Conservation (phyloP, 1,140 invertebrate genomes). For the Drosophila pandora region DNA sequence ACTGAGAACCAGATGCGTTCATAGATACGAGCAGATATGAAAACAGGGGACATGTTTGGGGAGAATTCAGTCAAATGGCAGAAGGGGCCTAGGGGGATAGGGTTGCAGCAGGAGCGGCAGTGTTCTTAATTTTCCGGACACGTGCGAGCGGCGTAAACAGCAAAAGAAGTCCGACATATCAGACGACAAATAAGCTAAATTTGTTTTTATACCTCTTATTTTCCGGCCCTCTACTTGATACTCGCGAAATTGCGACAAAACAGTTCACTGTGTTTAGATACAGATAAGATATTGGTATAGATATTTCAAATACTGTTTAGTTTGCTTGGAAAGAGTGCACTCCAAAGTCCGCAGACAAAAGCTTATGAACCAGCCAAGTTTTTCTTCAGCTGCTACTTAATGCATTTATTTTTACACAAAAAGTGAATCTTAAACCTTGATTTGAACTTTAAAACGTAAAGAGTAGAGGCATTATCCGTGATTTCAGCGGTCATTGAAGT, state of each 20-base stretch:
- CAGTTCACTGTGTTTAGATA: not conserved
- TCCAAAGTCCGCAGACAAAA: no score
- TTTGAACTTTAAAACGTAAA: no score
- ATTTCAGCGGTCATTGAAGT: no score
- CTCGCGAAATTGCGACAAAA: not conserved
- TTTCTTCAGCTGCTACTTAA: no score
- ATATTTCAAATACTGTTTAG: no score
- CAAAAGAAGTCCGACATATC: constrained; percentile 24
- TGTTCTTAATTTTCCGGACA: constrained; percentile 46
- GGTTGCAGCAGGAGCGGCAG: constrained; percentile 4
- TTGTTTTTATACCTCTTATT: constrained; percentile 7
- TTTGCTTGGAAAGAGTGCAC: not conserved
- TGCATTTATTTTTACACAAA: no score
- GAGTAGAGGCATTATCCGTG: no score
- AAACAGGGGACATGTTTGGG: not conserved
- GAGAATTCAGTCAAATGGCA: constrained; percentile 3
- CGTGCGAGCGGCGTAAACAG: constrained; percentile 60
- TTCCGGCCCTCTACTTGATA: not conserved
- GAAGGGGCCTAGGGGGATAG: not conserved
- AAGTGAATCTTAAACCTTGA: no score
- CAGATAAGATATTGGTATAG: no score
- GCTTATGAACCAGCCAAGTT: no score
- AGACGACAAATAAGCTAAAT: constrained; percentile 25
- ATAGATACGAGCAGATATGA: constrained; percentile 6
- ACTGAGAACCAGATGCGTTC: constrained; percentile 7